These are phyloP conservation scores for Passer domesticus DNA, from an alignment of 2,113 vertebrate genomes.

Conservation along the genomic window DNA sequence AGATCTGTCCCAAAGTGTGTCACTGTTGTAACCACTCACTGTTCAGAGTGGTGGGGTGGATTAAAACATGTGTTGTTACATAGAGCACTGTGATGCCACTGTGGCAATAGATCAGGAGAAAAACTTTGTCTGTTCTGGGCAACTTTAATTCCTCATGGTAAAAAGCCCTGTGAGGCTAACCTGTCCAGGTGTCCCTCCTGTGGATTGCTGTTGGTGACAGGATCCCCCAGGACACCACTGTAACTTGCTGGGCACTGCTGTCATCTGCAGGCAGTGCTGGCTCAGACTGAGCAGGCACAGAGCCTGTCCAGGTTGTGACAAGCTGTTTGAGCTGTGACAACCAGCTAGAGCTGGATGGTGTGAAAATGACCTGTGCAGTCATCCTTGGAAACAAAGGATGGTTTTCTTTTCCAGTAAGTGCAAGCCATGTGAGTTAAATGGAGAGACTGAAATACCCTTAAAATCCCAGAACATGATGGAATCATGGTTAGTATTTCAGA, in stretches of 20 bases:
- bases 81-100: background rate
- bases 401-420: background rate
- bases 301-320: background rate
- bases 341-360: rapidly evolving
- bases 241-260: background rate
- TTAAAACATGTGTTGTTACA: background rate
- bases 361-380: background rate
- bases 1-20: background rate
- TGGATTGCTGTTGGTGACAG: background rate
- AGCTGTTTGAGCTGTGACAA: background rate
- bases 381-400: background rate
- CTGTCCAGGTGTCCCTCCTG: background rate
- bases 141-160: background rate
- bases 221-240: background rate
- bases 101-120: background rate
- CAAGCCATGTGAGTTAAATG: rapidly evolving
- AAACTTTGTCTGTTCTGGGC: background rate
- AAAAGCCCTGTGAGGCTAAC: background rate
- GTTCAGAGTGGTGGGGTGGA: background rate
- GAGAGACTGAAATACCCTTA: background rate
- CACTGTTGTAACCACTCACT: background rate
- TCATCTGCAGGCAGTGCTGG: background rate
- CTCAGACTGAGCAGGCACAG: rapidly evolving
- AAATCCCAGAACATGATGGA: background rate
- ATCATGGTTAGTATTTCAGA: background rate